These are phyloP conservation scores for Dinothrombium tinctorium DNA, from an alignment of 1,140 invertebrate genomes.

Conservation along the genomic window DNA sequence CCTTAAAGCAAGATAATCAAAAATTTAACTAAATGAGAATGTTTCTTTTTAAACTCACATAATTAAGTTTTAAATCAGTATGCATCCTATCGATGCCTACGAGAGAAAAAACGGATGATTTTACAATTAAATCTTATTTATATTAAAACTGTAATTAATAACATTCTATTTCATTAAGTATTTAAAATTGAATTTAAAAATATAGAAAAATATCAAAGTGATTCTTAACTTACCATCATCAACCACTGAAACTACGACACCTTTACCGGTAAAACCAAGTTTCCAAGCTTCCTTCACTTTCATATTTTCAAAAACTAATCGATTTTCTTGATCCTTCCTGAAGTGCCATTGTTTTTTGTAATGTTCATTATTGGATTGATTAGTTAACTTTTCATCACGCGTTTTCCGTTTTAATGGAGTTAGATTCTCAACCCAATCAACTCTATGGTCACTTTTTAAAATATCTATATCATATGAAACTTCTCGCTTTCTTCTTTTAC, in stretches of 20 bases:
- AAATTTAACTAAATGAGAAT: no score
- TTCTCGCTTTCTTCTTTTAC: no score
- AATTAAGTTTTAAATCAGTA: conserved; percentile 71
- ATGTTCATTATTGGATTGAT: conserved; percentile 74
- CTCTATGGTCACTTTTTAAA: no score
- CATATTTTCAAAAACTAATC: conserved; percentile 30
- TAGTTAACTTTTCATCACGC: no score
- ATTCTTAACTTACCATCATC: conserved; percentile 50
- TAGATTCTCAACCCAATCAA: no score
- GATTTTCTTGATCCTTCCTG: conserved; percentile 27
- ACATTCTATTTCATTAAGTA: no score
- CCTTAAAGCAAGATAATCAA: no score
- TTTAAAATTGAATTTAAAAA: no score
- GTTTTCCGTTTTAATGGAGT: no score
- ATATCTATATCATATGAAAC: no score
- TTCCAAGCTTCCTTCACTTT: conserved; percentile 82
- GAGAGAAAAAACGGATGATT: not conserved
- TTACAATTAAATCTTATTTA: not conserved
- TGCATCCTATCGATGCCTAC: conserved; percentile 67
- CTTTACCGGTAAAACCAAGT: conserved; percentile 79
- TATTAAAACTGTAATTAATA: not conserved
- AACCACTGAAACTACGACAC: conserved; percentile 79
- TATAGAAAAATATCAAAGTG: no score
- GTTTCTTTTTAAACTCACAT: no score
- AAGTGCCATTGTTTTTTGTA: conserved; percentile 94